These are phyloP conservation scores for Podarcis cretensis DNA, from an alignment of 2,113 vertebrate species.

Conservation along the genomic window DNA sequence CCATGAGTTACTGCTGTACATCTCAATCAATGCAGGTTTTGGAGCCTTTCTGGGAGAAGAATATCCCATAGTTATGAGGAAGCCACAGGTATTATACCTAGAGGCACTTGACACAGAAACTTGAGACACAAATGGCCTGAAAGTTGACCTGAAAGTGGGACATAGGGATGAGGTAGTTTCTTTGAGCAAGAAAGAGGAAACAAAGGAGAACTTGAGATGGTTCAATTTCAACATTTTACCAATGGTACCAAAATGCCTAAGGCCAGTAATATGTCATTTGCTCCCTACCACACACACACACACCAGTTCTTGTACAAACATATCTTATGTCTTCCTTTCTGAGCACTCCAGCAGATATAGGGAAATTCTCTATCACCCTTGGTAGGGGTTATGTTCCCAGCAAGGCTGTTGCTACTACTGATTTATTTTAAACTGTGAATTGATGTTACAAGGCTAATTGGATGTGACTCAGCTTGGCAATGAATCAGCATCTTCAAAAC, in stretches of 20 bases:
- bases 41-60: neutral
- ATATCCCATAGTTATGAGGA: neutral
- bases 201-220: neutral
- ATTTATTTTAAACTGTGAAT: conserved; percentile 2
- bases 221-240: neutral
- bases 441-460: conserved; percentile 56
- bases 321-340: neutral
- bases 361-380: fast-evolving
- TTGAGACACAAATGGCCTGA: neutral
- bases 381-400: neutral
- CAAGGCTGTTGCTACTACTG: neutral
- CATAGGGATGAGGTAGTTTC: neutral
- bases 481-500: neutral
- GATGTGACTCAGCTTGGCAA: conserved; percentile 28
- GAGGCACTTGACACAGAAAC: neutral
- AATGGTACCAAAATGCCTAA: neutral
- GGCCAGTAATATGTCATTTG: neutral
- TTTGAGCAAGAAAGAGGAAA: neutral
- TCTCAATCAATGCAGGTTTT: neutral
- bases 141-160: neutral
- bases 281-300: neutral
- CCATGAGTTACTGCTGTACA: neutral
- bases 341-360: neutral
- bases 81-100: neutral
- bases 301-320: neutral